A percentile compares a stretch with the other conserved stretches of the same genome.
These are phyloP conservation scores for Amazona vittata DNA, from an alignment of 2,113 vertebrate genomes.

Conservation along the genomic window DNA sequence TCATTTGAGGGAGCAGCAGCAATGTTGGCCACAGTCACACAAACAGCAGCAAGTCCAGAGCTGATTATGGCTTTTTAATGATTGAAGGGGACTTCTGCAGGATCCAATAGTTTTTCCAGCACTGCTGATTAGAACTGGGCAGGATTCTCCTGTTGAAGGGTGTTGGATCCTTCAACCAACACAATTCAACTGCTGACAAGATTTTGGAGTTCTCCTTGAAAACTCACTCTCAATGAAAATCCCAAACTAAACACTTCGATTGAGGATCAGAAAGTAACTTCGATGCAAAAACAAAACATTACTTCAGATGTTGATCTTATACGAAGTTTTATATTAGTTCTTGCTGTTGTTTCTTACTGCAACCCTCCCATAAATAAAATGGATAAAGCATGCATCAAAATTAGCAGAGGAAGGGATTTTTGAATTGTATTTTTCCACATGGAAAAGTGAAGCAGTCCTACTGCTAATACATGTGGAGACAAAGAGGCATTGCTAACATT, in stretches of 20 bases:
- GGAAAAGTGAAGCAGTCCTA: background rate
- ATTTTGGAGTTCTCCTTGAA: background rate
- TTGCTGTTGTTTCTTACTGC: background rate
- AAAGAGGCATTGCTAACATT: background rate
- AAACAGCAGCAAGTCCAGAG: background rate
- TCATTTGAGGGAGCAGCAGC: background rate
- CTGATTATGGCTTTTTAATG: background rate
- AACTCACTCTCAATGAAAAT: slow-evolving; percentile 13
- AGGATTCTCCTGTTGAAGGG: slow-evolving; percentile 3
- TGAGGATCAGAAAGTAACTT: background rate
- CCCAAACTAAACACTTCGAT: background rate
- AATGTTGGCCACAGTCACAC: background rate
- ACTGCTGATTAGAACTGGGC: slow-evolving; percentile 11
- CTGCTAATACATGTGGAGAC: background rate
- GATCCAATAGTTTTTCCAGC: background rate
- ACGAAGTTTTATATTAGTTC: background rate
- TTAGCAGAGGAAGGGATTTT: background rate
- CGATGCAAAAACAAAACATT: background rate
- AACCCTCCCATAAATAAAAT: background rate
- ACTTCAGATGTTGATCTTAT: background rate
- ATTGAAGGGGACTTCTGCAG: slow-evolving; percentile 6
- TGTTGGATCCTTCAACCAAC: background rate
- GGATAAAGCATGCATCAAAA: background rate
- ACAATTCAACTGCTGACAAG: background rate
- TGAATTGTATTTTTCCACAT: background rate